Evolutionary conservation across 2,113 vertebrate species (phyloP).

Genomic region (Melospiza georgiana): DNA sequence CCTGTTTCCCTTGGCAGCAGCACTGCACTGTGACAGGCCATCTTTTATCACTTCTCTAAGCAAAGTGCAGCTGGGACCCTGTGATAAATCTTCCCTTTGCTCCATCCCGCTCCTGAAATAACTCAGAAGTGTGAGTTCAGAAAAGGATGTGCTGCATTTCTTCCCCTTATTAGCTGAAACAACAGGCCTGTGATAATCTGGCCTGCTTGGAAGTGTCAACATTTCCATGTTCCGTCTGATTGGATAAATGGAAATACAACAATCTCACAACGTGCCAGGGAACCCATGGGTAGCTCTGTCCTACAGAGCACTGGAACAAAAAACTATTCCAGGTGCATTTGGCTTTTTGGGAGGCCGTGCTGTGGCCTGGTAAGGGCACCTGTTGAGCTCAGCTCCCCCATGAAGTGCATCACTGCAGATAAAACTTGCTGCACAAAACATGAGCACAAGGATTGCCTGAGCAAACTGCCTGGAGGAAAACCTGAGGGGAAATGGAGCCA

Average conservation of each 20-base stretch:
- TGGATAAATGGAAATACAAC: neutral
- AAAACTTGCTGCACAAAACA: neutral
- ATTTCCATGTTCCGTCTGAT: neutral
- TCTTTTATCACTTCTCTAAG: neutral
- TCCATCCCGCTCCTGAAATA: neutral
- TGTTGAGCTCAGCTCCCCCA: neutral
- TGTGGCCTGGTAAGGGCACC: neutral
- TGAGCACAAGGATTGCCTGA: fast-evolving
- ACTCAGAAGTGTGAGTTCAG: neutral
- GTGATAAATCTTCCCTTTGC: neutral
- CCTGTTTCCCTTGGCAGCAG: neutral
- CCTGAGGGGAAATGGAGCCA: neutral
- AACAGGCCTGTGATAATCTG: neutral
- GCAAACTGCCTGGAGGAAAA: neutral
- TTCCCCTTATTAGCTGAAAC: neutral
- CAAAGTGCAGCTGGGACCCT: neutral
- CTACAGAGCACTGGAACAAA: neutral
- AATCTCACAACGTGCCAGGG: fast-evolving
- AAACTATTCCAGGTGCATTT: neutral
- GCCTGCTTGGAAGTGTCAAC: neutral
- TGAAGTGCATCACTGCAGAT: neutral
- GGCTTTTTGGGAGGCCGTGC: neutral
- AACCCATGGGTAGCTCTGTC: neutral
- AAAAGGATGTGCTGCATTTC: neutral
- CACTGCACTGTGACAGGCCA: neutral